Percentiles rank a stretch among this genome's conserved stretches.
Evolutionary conservation across 2,888 invertebrate genomes (phyloP).

Genomic region (Stenodema calcarata): DNA sequence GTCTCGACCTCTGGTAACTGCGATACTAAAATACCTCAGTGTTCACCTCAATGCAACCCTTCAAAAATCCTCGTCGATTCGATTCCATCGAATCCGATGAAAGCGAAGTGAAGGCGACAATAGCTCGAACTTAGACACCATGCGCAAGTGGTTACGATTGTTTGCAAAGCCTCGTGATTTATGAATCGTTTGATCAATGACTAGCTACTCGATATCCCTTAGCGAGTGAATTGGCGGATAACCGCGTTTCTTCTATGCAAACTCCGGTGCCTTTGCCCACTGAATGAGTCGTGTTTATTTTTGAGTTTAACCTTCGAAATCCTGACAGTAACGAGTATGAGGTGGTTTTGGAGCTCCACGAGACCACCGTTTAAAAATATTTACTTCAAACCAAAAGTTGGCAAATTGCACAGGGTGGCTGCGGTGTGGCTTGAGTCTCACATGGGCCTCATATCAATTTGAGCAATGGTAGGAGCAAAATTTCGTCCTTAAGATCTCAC

Average conservation of each 20-base stretch:
- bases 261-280: no score
- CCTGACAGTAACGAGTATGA: no score
- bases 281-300: no score
- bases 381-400: no score
- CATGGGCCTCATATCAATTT: no score
- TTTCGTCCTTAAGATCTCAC: no score
- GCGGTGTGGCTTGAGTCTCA: no score
- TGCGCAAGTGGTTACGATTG: neutral
- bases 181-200: neutral
- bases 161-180: neutral
- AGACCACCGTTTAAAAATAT: no score
- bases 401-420: no score
- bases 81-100: neutral
- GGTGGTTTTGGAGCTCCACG: no score
- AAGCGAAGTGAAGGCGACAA: neutral
- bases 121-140: neutral
- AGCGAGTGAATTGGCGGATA: neutral
- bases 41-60: neutral
- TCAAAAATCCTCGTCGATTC: neutral
- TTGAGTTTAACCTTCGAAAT: no score
- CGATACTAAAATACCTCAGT: neutral
- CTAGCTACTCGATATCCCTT: neutral
- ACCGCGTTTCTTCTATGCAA: neutral
- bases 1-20: neutral
- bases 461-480: no score